Percentiles rank a stretch among this genome's conserved stretches.
These are phyloP conservation scores for Erethizon dorsatum DNA, from an alignment of 2,797 vertebrate genomes.

Conservation along the genomic window DNA sequence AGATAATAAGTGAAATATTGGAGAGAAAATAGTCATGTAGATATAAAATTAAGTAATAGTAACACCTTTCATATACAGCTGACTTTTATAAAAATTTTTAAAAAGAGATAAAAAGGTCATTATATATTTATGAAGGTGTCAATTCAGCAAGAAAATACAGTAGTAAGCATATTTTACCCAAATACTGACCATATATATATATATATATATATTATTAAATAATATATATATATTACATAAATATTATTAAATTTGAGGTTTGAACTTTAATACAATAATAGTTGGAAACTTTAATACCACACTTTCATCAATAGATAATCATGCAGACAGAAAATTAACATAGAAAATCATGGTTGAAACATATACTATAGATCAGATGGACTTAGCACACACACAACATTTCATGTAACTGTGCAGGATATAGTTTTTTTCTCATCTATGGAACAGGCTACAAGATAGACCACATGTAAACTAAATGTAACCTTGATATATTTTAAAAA, in stretches of 20 bases:
- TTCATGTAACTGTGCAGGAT: not conserved
- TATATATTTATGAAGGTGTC: not conserved
- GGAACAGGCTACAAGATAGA: not conserved
- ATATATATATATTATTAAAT: too few relatives aligned
- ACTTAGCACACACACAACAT: not conserved
- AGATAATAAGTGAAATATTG: not conserved
- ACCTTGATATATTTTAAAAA: not conserved
- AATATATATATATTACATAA: not conserved
- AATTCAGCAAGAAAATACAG: not conserved
- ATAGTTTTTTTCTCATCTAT: not conserved
- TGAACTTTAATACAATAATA: not conserved
- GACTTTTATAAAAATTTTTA: not conserved
- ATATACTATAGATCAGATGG: too few relatives aligned
- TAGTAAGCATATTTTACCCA: not conserved
- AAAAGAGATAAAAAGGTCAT: not conserved
- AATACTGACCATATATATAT: too few relatives aligned
- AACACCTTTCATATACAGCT: not conserved
- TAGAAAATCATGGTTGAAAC: not conserved
- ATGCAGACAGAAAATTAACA: not conserved
- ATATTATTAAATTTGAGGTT: not conserved
- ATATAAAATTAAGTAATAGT: not conserved
- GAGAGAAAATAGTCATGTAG: not conserved
- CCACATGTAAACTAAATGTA: too few relatives aligned
- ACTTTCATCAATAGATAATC: not conserved
- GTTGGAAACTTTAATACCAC: too few relatives aligned